Conservation (phyloP, 2,888 invertebrate genomes). For the Drosophila stalkeri region DNA sequence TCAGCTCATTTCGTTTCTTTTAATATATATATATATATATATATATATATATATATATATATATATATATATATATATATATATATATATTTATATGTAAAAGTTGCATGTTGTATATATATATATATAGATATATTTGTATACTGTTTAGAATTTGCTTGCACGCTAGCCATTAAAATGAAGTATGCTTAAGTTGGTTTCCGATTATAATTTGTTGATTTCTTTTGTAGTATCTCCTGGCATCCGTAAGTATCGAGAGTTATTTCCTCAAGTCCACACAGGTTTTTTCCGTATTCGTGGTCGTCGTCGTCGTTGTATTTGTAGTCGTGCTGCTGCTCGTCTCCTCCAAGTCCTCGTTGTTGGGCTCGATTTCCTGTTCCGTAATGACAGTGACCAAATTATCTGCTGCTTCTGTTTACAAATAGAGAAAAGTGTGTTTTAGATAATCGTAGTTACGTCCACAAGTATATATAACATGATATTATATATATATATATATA, state of each 20-base stretch:
- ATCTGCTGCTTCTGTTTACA: constrained; percentile 89
- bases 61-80: constrained; percentile 63
- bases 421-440: constrained; percentile 52
- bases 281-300: constrained; percentile 68
- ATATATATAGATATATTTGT: constrained; percentile 57
- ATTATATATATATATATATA: too few relatives aligned
- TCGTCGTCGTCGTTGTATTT: constrained; percentile 67
- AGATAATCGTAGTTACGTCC: too few relatives aligned
- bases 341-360: constrained; percentile 65
- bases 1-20: constrained; percentile 16
- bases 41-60: constrained; percentile 62
- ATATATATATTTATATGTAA: constrained; percentile 60
- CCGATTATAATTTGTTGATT: constrained; percentile 37
- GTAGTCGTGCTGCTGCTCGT: constrained; percentile 66
- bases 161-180: constrained; percentile 38
- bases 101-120: constrained; percentile 42
- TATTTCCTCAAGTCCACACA: constrained; percentile 65
- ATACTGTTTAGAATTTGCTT: constrained; percentile 62
- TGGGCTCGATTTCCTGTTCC: constrained; percentile 88
- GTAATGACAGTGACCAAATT: constrained; percentile 95
- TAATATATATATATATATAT: constrained; percentile 61
- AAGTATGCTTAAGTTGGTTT: constrained; percentile 32
- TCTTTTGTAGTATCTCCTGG: constrained; percentile 42
- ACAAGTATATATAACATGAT: not conserved
- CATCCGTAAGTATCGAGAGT: constrained; percentile 33